Conservation (phyloP, 2,797 vertebrate genomes). For the Merluccius polli region DNA sequence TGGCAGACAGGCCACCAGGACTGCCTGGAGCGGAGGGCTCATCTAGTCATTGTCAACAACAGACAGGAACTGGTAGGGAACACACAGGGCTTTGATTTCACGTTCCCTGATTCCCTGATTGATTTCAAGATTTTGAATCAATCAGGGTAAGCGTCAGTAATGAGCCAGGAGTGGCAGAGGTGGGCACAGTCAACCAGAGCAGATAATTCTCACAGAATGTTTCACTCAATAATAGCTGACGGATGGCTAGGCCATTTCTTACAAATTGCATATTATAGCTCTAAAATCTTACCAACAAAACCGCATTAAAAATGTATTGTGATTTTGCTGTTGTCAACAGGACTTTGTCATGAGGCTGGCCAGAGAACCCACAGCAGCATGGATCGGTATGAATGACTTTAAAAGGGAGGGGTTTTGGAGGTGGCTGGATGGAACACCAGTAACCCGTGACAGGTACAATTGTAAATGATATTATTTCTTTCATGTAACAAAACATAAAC, state of each 20-base stretch:
- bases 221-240: no score
- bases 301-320: background rate
- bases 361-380: background rate
- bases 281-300: background rate
- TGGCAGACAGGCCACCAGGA: constrained; percentile 35
- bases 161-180: no score
- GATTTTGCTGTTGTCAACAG: constrained; percentile 23
- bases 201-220: no score
- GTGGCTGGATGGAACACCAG: constrained; percentile 49
- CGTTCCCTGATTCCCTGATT: no score
- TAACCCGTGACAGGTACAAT: constrained; percentile 31
- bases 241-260: no score
- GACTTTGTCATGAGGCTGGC: constrained; percentile 37
- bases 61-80: constrained; percentile 42
- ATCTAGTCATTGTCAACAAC: constrained; percentile 47
- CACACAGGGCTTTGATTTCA: no score
- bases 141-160: no score
- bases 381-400: constrained; percentile 57
- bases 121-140: no score
- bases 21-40: constrained; percentile 32
- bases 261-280: no score
- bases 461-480: background rate
- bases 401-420: constrained; percentile 35
- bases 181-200: no score
- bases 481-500: background rate